Evolutionary conservation across 2,888 invertebrate species (phyloP).

Genomic region (Cheilosia urbana): DNA sequence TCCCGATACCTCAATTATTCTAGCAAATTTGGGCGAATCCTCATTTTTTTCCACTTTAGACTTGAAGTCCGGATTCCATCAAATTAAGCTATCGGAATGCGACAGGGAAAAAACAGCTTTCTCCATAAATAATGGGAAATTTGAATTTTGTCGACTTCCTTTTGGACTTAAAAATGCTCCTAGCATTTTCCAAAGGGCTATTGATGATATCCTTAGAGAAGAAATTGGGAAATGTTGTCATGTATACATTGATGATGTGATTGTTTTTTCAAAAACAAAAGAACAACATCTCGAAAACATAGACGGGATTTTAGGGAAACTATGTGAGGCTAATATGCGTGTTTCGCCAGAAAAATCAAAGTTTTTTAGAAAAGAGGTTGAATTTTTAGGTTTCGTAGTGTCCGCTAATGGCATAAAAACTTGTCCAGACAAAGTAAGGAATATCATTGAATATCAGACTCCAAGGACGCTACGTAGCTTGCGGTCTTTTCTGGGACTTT

Average conservation of each 20-base stretch:
- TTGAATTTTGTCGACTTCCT: constrained; percentile 33
- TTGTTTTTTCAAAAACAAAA: constrained; percentile 43
- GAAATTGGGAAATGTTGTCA: constrained; percentile 67
- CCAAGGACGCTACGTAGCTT: neutral
- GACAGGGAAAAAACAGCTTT: constrained; percentile 53
- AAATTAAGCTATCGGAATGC: constrained; percentile 44
- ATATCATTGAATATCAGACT: neutral
- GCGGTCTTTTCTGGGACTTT: no score
- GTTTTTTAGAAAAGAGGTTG: no score
- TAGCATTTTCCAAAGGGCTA: constrained; percentile 44
- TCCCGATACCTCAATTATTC: constrained; percentile 31
- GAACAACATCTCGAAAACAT: constrained; percentile 38
- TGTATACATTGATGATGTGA: constrained; percentile 69
- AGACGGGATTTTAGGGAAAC: constrained; percentile 4
- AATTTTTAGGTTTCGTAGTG: no score
- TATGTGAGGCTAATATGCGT: neutral
- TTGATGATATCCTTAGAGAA: constrained; percentile 71
- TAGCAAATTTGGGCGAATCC: constrained; percentile 52
- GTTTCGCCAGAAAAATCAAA: neutral
- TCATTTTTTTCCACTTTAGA: constrained; percentile 66
- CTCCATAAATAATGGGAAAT: constrained; percentile 44
- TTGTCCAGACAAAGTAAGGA: neutral
- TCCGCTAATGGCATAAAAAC: no score
- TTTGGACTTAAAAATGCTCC: constrained; percentile 50
- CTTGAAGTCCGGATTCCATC: constrained; percentile 64